Evolutionary conservation across 1,140 invertebrate species (phyloP), one percentile per base, ranked within the genome.

Genomic region (Maniola jurtina): DNA sequence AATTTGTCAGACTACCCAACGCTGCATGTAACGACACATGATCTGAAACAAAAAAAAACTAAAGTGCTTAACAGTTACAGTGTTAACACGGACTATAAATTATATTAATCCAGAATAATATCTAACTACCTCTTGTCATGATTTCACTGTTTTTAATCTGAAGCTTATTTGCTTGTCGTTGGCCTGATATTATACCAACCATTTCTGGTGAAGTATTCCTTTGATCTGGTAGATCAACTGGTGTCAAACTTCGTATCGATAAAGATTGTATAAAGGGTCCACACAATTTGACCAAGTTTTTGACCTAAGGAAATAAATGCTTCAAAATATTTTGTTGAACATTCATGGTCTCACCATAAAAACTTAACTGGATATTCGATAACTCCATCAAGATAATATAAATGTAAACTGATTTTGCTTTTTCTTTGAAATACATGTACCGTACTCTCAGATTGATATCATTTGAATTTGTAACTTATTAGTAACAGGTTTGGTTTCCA

Each of bases 1-100:
- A 81, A 74, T 88, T 87, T n/a, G 59, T 64, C 61, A 92, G 80
- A 64, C 85, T 91, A 1, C 86, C 83, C 58, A 91, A 73, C 40
- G 86, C 88, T 61, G 85, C 85, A 72, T 91, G 87, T 59, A 92
- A 73, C 11, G 91, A 91, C 72, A 92, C 91, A 42, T 91, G 91
- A 74, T 91, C 89, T 86, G 71, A 73, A 83, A 86, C 57, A 61
- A 58, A 60, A 56, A n/a, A 15, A 36, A 50, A n/a, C 10, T 11
- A 5, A 9, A 57, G n/a, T 56, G 1, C 6, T 9, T 56, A n/a
- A 42, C 33, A 60, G 34, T 64, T 52, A n/a, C 15, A 58, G 38
- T 33, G 36, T 47, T 15, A 7, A 55, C 25, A 48, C 9, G 10
- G 5, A 45, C 13, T 13, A 9, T 16, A 35, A 9, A 36, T 34